Percentiles rank a stretch among this genome's conserved stretches.
Evolutionary conservation across 2,797 vertebrate genomes (phyloP).

Genomic region (Lophius americanus): DNA sequence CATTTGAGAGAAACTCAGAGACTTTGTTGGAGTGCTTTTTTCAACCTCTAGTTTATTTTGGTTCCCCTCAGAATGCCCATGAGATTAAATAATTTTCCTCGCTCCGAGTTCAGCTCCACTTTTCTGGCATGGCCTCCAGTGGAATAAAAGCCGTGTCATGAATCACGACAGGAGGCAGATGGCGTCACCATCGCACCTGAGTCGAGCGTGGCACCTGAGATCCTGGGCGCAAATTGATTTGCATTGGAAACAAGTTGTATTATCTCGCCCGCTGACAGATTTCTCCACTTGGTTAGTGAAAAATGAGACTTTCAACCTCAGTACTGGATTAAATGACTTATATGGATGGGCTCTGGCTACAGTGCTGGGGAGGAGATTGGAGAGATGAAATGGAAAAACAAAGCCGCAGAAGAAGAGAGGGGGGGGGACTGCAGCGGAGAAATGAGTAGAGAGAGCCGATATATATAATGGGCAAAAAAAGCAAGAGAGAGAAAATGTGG

Average conservation of each 20-base stretch:
- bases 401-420: conserved; percentile 44
- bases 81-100: conserved; percentile 17
- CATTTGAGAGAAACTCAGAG: too few species aligned
- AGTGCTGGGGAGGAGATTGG: conserved; percentile 47
- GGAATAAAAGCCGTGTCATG: conserved; percentile 34
- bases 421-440: conserved; percentile 12
- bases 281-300: conserved; percentile 49
- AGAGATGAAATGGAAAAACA: conserved; percentile 63
- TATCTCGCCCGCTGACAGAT: conserved; percentile 46
- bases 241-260: conserved; percentile 62
- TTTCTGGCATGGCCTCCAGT: not conserved
- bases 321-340: conserved; percentile 66
- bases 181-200: conserved; percentile 34
- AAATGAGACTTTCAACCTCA: conserved; percentile 60
- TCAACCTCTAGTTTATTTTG: too few species aligned
- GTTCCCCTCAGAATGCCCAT: too few species aligned
- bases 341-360: conserved; percentile 62
- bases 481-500: conserved; percentile 20
- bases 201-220: conserved; percentile 45
- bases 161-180: conserved; percentile 35
- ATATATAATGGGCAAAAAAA: conserved; percentile 52
- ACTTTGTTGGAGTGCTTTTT: too few species aligned
- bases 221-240: conserved; percentile 58
- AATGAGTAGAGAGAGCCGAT: conserved; percentile 39
- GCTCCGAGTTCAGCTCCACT: not conserved